Percentiles rank a stretch among this genome's conserved stretches.
These are phyloP conservation scores for Mormyrus proboscirostris DNA, from an alignment of 2,797 vertebrate genomes.

Conservation along the genomic window DNA sequence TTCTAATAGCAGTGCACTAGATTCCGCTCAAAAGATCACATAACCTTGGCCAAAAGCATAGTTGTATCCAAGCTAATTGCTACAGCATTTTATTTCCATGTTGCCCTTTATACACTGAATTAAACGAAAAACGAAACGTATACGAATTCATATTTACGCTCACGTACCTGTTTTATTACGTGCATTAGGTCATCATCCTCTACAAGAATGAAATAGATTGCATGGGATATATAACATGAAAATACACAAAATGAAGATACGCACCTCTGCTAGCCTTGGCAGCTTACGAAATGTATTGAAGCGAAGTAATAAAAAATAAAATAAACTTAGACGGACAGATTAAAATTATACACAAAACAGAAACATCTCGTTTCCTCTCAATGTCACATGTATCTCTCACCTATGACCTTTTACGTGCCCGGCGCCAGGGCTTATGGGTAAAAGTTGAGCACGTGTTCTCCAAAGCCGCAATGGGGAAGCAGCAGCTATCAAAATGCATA, in stretches of 20 bases:
- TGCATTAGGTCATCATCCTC: neutral
- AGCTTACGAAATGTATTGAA: neutral
- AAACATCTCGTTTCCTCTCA: constrained; percentile 29
- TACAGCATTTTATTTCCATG: neutral
- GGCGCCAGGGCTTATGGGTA: neutral
- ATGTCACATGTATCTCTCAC: constrained; percentile 52
- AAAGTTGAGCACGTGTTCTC: neutral
- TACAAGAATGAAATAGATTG: neutral
- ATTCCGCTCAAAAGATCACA: neutral
- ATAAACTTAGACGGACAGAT: neutral
- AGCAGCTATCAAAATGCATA: neutral
- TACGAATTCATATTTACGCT: neutral
- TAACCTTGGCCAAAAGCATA: neutral
- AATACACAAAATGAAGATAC: neutral
- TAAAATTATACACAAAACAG: neutral
- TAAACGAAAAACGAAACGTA: neutral
- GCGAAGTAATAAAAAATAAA: neutral
- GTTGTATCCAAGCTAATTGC: neutral
- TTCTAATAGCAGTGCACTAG: neutral
- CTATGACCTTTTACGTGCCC: constrained; percentile 14
- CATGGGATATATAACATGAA: neutral
- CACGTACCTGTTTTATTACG: neutral
- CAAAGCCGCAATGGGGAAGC: neutral
- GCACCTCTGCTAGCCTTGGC: constrained; percentile 24
- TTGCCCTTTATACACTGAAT: neutral